Percentiles rank a stretch among this genome's conserved stretches.
phyloP scores from a whole-genome alignment of 1,140 invertebrate genomes.

The Druon quercuslanigerum region DNA sequence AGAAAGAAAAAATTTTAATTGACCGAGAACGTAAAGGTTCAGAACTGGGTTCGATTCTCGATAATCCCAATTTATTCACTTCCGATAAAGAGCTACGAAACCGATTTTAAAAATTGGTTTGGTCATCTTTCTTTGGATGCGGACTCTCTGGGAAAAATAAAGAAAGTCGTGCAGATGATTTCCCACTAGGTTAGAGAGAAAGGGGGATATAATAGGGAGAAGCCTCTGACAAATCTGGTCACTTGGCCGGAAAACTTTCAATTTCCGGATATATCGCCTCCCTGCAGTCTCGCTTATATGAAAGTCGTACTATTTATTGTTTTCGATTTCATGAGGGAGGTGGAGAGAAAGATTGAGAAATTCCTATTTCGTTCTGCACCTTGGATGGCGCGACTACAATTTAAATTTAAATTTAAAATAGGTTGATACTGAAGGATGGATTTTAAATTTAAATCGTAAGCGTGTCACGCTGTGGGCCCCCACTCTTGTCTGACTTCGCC shows the following conservation, averaged over 20 bases:
- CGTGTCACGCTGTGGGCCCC: not conserved
- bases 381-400: not conserved
- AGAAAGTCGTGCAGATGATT: not conserved
- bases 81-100: not conserved
- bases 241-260: conserved; percentile 21
- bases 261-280: conserved; percentile 25
- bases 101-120: too few relatives aligned
- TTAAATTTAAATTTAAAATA: too few relatives aligned
- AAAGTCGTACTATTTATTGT: conserved; percentile 1
- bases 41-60: not conserved
- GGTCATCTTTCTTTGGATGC: too few relatives aligned
- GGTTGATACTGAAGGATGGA: too few relatives aligned
- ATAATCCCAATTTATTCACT: not conserved
- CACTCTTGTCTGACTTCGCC: not conserved
- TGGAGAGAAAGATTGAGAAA: conserved; percentile 1
- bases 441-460: too few relatives aligned
- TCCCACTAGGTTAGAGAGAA: not conserved
- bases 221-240: conserved; percentile 26
- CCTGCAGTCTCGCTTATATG: not conserved
- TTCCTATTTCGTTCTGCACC: not conserved
- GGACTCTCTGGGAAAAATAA: not conserved
- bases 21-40: not conserved
- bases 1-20: not conserved
- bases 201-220: not conserved
- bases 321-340: not conserved